phyloP scores from a whole-genome alignment of 30 jellyfish, hydroid and myxozoan species.

The Chironex yamaguchii region DNA sequence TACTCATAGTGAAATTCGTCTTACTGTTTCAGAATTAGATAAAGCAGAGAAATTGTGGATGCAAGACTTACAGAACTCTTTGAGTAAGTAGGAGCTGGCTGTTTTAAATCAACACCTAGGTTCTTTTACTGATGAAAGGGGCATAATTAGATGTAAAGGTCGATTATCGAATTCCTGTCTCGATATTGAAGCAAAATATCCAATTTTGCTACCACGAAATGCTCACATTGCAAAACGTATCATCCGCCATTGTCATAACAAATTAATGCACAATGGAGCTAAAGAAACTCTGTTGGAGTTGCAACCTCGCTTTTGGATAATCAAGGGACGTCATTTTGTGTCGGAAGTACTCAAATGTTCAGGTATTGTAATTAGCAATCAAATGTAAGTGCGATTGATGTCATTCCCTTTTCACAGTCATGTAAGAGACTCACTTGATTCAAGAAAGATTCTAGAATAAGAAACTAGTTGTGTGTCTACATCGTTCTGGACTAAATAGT shows the following conservation, averaged over 20 bases:
- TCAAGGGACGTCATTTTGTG: too few relatives aligned
- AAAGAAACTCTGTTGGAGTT: conserved; percentile 41
- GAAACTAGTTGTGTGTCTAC: too few relatives aligned
- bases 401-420: too few relatives aligned
- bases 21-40: conserved; percentile 19
- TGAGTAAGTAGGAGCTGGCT: too few relatives aligned
- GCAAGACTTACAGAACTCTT: neutral
- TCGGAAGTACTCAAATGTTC: too few relatives aligned
- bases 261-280: conserved; percentile 16
- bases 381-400: too few relatives aligned
- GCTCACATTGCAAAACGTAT: neutral
- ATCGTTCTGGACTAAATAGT: too few relatives aligned
- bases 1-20: neutral
- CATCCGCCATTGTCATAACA: conserved; percentile 2
- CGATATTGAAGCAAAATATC: conserved; percentile 10
- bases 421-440: too few relatives aligned
- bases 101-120: neutral
- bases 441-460: too few relatives aligned
- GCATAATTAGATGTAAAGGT: conserved; percentile 9
- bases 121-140: neutral
- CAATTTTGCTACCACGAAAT: neutral
- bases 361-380: too few relatives aligned
- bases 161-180: conserved; percentile 7
- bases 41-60: conserved; percentile 43
- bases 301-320: conserved; percentile 31